A percentile compares a stretch with the other conserved stretches of the same genome.
Conservation (phyloP, 2,888 invertebrate species). For the Macaria liturata region DNA sequence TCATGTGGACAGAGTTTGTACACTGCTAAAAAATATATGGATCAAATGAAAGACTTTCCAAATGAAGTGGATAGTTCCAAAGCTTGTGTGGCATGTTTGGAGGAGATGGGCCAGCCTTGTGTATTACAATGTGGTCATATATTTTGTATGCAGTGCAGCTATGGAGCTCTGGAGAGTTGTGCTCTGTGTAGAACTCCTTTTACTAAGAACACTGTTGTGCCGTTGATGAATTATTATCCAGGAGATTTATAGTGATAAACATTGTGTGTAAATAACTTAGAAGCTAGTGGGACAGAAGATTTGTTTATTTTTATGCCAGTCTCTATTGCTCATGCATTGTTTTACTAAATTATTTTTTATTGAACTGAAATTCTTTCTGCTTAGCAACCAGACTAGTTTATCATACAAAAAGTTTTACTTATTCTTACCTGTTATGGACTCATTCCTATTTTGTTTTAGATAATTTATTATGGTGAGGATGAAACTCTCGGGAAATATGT, state of each 20-base stretch:
- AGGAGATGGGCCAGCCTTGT: slow-evolving; percentile 74
- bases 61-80: slow-evolving; percentile 72
- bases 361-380: no score
- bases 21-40: slow-evolving; percentile 68
- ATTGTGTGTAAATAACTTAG: no score
- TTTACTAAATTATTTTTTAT: no score
- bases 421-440: no score
- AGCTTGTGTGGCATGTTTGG: slow-evolving; percentile 74
- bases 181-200: slow-evolving; percentile 73
- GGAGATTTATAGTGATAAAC: slow-evolving; percentile 27
- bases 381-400: no score
- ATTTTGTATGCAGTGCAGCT: slow-evolving; percentile 74
- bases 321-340: no score
- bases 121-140: slow-evolving; percentile 76
- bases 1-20: slow-evolving; percentile 70
- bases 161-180: slow-evolving; percentile 68
- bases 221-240: slow-evolving; percentile 74
- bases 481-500: no score
- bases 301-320: no score
- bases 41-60: slow-evolving; percentile 65
- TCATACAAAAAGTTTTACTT: no score
- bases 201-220: slow-evolving; percentile 70
- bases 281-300: no score
- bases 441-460: no score
- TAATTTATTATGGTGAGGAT: no score